Evolutionary conservation across 2,113 vertebrate genomes (phyloP), one percentile per base, ranked within the genome.

Genomic region (Microcebus tavaratra): DNA sequence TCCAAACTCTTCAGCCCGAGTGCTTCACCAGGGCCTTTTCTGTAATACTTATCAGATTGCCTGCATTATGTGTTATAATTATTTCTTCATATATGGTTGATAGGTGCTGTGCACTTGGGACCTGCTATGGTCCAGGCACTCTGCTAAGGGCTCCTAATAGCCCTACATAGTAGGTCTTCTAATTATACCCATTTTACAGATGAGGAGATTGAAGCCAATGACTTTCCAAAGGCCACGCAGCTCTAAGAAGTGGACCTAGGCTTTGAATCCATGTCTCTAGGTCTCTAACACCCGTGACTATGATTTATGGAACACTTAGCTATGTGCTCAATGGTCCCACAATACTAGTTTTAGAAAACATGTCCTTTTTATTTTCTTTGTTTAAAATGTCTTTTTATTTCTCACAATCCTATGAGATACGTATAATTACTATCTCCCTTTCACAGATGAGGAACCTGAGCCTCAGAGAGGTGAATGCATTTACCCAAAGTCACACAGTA

Each of bases 351-450:
- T 55, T 36, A 14, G 45, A 48, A 72, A 72, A 72, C 23, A 42
- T 4, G 27, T 45, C 27, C 42, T 25, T 72, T 55, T 61, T 83
- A 73, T 67, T 88, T 55, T 88, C 18, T 57, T 50, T 73, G 42
- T 88, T 88, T 94, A 84, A 82, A 93, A 91, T 61, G 2, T 89
- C n/a, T 89, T 84, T 72, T 90, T 75, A 67, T n/a, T 48, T 92
- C 45, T 91, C 39, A 78, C 27, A 83, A 48, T 88, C 72, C 53
- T 78, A 39, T 3, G 29, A 79, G 27, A 2, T 48, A 42, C 4
- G 2, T 36, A 65, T 34, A 65, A 63, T 63, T 61, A n/a, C 87
- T 86, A 67, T 93, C 10, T 82, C 29, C 36, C 65, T 70, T 70
- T 48, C 79, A 67, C 42, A 82, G 23, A 80, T 92, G 29, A 65